Conservation (phyloP, 2,888 invertebrate species). For the Melolontha melolontha region DNA sequence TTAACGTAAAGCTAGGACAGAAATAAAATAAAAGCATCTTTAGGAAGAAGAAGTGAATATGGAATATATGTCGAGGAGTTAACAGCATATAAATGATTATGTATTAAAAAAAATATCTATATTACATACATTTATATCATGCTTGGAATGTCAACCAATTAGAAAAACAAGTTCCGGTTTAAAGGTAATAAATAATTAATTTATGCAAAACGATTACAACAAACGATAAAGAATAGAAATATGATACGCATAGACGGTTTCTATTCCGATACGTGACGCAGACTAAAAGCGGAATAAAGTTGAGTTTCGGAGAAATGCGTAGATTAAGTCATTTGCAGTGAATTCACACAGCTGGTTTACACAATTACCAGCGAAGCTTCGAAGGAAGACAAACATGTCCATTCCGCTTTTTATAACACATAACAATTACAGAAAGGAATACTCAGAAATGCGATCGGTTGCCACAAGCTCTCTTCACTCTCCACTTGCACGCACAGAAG, state of each 20-base stretch:
- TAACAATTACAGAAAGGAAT: slow-evolving; percentile 59
- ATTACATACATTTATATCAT: too few species aligned
- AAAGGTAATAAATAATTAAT: too few species aligned
- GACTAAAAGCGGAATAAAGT: slow-evolving; percentile 16
- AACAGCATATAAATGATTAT: too few species aligned
- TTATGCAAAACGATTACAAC: too few species aligned
- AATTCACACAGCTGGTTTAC: slow-evolving; percentile 59
- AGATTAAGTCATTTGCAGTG: slow-evolving; percentile 60
- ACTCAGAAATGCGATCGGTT: slow-evolving; percentile 50
- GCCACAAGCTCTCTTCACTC: slow-evolving; percentile 7
- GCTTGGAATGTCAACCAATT: too few species aligned
- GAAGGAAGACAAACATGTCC: slow-evolving; percentile 59
- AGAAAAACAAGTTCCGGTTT: too few species aligned
- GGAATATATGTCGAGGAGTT: too few species aligned
- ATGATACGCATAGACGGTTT: background rate
- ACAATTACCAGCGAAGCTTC: slow-evolving; percentile 56
- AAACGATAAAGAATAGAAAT: too few species aligned
- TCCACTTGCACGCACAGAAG: slow-evolving; percentile 22
- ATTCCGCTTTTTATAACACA: slow-evolving; percentile 59
- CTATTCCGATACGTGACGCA: background rate
- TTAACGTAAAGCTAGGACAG: too few species aligned
- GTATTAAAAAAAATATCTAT: too few species aligned
- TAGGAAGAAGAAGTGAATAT: too few species aligned
- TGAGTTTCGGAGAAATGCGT: slow-evolving; percentile 56
- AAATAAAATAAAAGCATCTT: too few species aligned